Evolutionary conservation across 2,888 invertebrate genomes (phyloP), one percentile per base, ranked within the genome.

Genomic region (Torymus auratus): DNA sequence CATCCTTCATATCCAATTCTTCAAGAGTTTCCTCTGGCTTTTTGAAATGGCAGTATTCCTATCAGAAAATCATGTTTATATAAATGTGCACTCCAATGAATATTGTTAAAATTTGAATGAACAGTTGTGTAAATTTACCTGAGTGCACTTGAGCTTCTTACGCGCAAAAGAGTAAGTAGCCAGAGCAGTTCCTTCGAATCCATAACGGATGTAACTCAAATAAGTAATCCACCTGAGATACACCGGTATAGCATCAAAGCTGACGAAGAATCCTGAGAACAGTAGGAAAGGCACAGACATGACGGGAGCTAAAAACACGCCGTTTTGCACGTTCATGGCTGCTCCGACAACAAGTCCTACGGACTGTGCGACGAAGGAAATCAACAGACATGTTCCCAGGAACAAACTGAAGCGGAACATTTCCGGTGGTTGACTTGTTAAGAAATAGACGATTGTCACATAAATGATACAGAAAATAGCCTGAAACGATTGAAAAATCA

Each of bases 251-350:
- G 98, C 97, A 90, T 98, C 97, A 92, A 98, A 97, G 83, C 97
- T 98, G 58, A 98, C 98, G 92, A 98, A 98, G 94, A 98, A 98
- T 10, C 98, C 98, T 86, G 97, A 97, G 94, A 98, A 98, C 80
- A 98, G 92, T 78, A 99, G 93, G 93, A 99, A 97, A 55, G 98
- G 98, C 65, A 98, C 98, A 0, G 97, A 97, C 96, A 98, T 98
- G 64, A 98, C 97, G 0, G 98, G 98, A 10, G 98, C 98, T 86
- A 99, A 92, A 92, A 98, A 99, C 73, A 98, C 98, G 50, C 98
- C 98, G 89, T 98, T 98, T 95, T 98, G 92, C 13, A 97, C 96
- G 87, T 96, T 97, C 95, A 98, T 98, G 7, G 97, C 98, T 61
- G 98, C 98, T 10, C 98, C 98, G 7, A 99, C 98, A 0, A 98